Base-by-base conservation (phyloP, 2,113 vertebrate species). In the Campylomormyrus numenius region DNA sequence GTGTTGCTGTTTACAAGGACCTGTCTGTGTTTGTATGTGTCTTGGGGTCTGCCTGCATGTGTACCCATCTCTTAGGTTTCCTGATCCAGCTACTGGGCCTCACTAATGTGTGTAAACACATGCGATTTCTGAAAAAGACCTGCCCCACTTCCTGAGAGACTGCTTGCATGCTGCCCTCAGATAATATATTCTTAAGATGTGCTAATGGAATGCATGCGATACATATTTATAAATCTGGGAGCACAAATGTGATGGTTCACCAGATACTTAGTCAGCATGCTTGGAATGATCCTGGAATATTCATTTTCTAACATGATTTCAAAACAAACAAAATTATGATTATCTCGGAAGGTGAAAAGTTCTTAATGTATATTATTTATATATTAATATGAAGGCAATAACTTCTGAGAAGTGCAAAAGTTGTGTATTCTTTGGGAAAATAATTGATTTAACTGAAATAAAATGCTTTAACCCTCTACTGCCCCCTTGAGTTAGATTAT, bases 191-290 rank as follows among this genome's bases (percentile, higher is more conserved):
- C 91, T 48, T 86, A 92, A 91, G 90, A 92, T 92, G 91, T 94
- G 92, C 92, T 94, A 93, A 94, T 94, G 92, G 94, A 92, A 92
- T 90, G 77, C 89, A 88, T 48, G 19, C 31, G 88, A 93, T 95
- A 91, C 92, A 93, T 95, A 94, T 94, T 95, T 93, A 94, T 93
- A 90, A 91, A 91, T 87, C 90, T 1, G 42, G 90, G 91, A 90
- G 89, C 91, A 90, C 90, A 90, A 62, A 35, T 90, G 89, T 89
- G 91, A 93, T 92, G 53, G 92, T 93, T 94, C 91, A 90, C 91
- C 88, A 94, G 93, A 89, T 88, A 90, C 93, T 94, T 93, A 91
- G 92, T 95, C 94, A 94, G 93, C 94, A 94, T 90, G 89, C 93
- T 92, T 39, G 46, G 85, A 90, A 92, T 85, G 35, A 93, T 92